Evolutionary conservation across 2,888 invertebrate species (phyloP), one percentile per base, ranked within the genome.

Genomic region (Pheosia gnoma): DNA sequence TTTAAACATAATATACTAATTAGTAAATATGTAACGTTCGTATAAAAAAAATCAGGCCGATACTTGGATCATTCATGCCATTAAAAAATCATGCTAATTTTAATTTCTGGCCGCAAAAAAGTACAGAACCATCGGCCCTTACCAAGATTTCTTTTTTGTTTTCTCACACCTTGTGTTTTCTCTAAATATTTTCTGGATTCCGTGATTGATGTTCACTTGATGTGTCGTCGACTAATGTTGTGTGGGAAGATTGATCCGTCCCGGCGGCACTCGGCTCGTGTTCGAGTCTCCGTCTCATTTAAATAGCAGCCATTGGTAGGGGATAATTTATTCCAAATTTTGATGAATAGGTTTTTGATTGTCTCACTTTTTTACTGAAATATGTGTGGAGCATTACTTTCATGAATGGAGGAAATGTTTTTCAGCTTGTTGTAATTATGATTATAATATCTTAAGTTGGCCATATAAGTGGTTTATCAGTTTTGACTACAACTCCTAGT

Each of bases 121-220:
- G n/a, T 66, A 62, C 75, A 8, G 75, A 75, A 77, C 70, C 38
- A 37, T n/a, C 5, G 37, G 9, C 56, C 62, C 60, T 13, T 60
- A 68, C 54, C 25, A 57, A 10, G 39, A 56, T 41, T 10, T n/a
- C 37, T 53, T 39, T 55, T 55, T 13, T 56, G 55, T 62, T 49
- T 79, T 79, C 77, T 77, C 78, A 67, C 78, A 83, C 87, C 87
- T 84, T 83, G 75, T 83, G 85, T 87, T 86, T 82, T 80, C 75
- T 68, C 65, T 71, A 83, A 85, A 83, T 81, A 83, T 85, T 85
- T 82, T 78, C 78, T 71, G 77, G 82, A 81, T 78, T 79, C 74
- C 67, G 85, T 91, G 91, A 91, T 91, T 88, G 90, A 91, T 91
- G 88, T 80, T 74, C 78, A 77, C 79, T 82, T 86, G 87, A 87